Conservation (phyloP, 2,113 vertebrate species). For the Natator depressus region DNA sequence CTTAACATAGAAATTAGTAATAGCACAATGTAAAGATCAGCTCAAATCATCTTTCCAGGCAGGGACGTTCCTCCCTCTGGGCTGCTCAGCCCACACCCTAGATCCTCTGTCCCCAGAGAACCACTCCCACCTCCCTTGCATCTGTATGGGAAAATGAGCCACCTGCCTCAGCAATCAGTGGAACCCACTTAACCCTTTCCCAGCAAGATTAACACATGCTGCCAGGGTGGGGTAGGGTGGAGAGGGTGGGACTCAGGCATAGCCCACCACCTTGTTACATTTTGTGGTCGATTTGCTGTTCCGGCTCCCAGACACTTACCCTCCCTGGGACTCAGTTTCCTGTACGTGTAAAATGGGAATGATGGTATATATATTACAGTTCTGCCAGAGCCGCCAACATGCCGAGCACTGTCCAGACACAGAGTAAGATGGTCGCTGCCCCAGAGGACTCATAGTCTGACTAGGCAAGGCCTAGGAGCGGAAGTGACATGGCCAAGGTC, state of each 20-base stretch:
- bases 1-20: not conserved
- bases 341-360: not conserved
- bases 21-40: not conserved
- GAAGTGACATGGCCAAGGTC: not conserved
- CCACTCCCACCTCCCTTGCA: not conserved
- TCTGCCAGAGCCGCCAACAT: not conserved
- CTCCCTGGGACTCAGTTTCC: not conserved
- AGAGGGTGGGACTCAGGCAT: not conserved
- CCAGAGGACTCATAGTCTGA: not conserved
- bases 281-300: not conserved
- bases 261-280: not conserved
- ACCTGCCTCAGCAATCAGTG: not conserved
- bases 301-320: not conserved
- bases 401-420: too few relatives aligned
- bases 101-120: not conserved
- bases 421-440: too few relatives aligned
- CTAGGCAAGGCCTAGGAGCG: not conserved
- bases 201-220: not conserved
- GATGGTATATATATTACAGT: not conserved
- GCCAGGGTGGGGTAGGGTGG: not conserved
- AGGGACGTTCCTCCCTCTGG: not conserved
- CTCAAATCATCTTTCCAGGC: not conserved
- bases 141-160: not conserved
- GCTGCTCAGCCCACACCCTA: not conserved
- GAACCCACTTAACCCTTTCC: not conserved